Conservation (phyloP, 2,797 vertebrate species). For the Choloepus didactylus region DNA sequence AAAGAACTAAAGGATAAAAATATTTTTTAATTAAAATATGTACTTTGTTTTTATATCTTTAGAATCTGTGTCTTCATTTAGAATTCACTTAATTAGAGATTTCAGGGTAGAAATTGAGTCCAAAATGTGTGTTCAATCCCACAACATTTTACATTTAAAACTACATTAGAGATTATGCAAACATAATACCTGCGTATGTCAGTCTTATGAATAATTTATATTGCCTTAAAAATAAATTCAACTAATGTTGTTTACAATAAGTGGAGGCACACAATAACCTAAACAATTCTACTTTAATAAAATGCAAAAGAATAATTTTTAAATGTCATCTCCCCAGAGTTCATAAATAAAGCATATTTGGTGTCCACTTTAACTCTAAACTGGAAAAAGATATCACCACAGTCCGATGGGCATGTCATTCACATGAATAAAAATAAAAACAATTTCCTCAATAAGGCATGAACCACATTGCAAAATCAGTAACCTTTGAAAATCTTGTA, state of each 20-base stretch:
- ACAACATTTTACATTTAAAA: slow-evolving; percentile 51
- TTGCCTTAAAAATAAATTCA: slow-evolving; percentile 47
- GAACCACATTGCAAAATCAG: neutral
- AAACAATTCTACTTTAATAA: slow-evolving; percentile 64
- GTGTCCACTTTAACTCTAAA: slow-evolving; percentile 55
- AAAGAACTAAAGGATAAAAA: no score
- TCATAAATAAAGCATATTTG: slow-evolving; percentile 67
- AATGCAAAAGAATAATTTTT: slow-evolving; percentile 48
- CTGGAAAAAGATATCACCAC: slow-evolving; percentile 47
- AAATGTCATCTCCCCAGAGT: slow-evolving; percentile 38
- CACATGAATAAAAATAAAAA: slow-evolving; percentile 51
- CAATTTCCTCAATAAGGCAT: neutral
- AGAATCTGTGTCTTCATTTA: slow-evolving; percentile 35
- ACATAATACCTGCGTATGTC: slow-evolving; percentile 39
- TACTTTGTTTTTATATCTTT: neutral
- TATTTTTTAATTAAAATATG: no score
- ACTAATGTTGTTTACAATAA: slow-evolving; percentile 67
- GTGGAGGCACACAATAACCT: slow-evolving; percentile 50
- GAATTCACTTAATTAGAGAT: slow-evolving; percentile 45
- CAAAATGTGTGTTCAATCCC: neutral
- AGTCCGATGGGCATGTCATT: slow-evolving; percentile 7
- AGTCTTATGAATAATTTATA: slow-evolving; percentile 59
- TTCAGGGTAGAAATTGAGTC: slow-evolving; percentile 41
- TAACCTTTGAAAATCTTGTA: slow-evolving; percentile 39
- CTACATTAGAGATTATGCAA: slow-evolving; percentile 44